Evolutionary conservation across 2,888 invertebrate genomes (phyloP), one percentile per base, ranked within the genome.

Genomic region (Esperia sulphurella): DNA sequence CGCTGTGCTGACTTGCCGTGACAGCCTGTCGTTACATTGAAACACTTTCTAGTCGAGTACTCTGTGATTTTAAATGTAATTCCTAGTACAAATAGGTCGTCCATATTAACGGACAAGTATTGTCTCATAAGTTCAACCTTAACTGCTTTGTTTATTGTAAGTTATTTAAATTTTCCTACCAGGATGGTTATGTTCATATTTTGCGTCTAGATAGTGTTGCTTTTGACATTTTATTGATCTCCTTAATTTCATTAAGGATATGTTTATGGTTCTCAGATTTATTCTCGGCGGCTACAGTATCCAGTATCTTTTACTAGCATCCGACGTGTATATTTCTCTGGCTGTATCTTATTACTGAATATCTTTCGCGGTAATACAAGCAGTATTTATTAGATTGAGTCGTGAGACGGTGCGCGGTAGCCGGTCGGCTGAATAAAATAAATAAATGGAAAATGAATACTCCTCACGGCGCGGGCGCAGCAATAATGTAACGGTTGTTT

Each of bases 301-400:
- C 65, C 71, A 73, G 80, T 79, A 81, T 77, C 75, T 73, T 74
- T 62, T 65, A 60, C 65, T 56, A 67, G 67, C 65, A 69, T 69
- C 65, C 55, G 49, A 49, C 61, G 55, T 63, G 63, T 68, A 68
- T 73, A 77, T 74, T 71, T 71, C 70, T 66, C 69, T 76, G 80
- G 73, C 76, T 73, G 71, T 83, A 83, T 80, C 80, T 80, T 83
- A 82, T 82, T 84, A 79, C 79, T 75, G 75, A 75, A 81, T 81
- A 83, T 81, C 70, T 78, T 65, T 65, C 65, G 68, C 62, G 67
- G 78, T 77, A 78, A 80, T 82, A 79, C 77, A 68, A 68, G 71
- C 64, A 64, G 79, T 84, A 87, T 87, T 87, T 87, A 85, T 87
- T 85, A 75, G 85, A 88, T 88, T 86, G 85, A 87, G 83, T 83